Conservation (phyloP, 1,140 invertebrate genomes). For the Platyura marginata region DNA sequence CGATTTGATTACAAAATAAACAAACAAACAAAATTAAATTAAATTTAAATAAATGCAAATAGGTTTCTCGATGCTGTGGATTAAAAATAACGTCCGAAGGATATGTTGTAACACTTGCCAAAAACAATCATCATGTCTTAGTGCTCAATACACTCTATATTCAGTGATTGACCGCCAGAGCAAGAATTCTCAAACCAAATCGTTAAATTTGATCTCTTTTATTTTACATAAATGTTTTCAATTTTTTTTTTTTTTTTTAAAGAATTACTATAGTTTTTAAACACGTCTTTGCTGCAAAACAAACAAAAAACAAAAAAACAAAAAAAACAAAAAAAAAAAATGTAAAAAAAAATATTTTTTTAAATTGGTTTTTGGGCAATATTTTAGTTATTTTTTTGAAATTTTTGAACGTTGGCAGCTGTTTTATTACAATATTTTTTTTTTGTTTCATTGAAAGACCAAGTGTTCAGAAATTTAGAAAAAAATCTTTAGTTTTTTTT, state of each 20-base stretch:
- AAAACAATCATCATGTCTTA: conserved; percentile 96
- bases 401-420: too few relatives aligned
- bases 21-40: background rate
- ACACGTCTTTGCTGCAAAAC: too few relatives aligned
- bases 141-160: conserved; percentile 91
- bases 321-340: too few relatives aligned
- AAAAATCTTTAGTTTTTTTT: too few relatives aligned
- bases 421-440: too few relatives aligned
- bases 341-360: background rate
- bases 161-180: conserved; percentile 39
- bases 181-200: conserved; percentile 8
- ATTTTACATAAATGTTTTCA: background rate
- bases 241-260: conserved; percentile 1
- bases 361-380: background rate
- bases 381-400: too few relatives aligned
- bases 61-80: conserved; percentile 93
- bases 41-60: conserved; percentile 25
- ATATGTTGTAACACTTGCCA: conserved; percentile 89
- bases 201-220: background rate
- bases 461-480: too few relatives aligned
- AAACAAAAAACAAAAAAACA: too few relatives aligned
- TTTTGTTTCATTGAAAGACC: too few relatives aligned
- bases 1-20: background rate
- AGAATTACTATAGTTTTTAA: too few relatives aligned
- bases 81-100: conserved; percentile 93